Base-by-base conservation (phyloP, 2,797 vertebrate species). In the Sebastes steindachneri region DNA sequence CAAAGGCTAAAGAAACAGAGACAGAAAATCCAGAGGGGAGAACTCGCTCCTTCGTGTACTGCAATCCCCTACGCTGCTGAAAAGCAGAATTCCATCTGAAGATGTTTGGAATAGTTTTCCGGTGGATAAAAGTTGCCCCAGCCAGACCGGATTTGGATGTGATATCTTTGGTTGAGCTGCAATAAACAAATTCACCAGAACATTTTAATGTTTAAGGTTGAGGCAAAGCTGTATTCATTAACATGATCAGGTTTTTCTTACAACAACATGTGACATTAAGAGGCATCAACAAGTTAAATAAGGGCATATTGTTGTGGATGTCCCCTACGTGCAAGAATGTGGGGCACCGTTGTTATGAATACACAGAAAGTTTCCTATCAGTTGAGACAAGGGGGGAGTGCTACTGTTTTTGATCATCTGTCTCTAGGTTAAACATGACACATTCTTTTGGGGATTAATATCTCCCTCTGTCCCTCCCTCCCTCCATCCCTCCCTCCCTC, bases 1-100 rank as follows among this genome's bases (percentile, higher is more conserved):
- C 94, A 95, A 95, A 95, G 92, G 91, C 90, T 90, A 93, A 91
- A 90, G 93, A 93, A 95, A 93, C 94, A 93, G 84, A 91, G 90
- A 89, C 86, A 89, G 92, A 89, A 89, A 89, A 89, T 91, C 87
- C 77, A 45, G 83, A 83, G 87, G 87, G 89, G 85, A 89, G 88
- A 89, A 83, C 63, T 63, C 48, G 78, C 77, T 88, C 80, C 83
- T 84, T 84, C 48, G 2, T 71, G 84, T 68, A 58, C 87, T 14
- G 68, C 79, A 65, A 73, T 79, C 82, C 85, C 82, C 4, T 41
- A 35, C 66, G 15, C 83, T 62, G 83, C 84, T 35, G 66, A 83
- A 88, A 90, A 90, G 85, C 84, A 70, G 82, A 92, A 92, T 90
- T 92, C 93, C 91, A 90, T 90, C 87, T 83, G 86, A 93, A 76